phyloP scores from a whole-genome alignment of 2,113 vertebrate species.

The Protobothrops mucrosquamatus region DNA sequence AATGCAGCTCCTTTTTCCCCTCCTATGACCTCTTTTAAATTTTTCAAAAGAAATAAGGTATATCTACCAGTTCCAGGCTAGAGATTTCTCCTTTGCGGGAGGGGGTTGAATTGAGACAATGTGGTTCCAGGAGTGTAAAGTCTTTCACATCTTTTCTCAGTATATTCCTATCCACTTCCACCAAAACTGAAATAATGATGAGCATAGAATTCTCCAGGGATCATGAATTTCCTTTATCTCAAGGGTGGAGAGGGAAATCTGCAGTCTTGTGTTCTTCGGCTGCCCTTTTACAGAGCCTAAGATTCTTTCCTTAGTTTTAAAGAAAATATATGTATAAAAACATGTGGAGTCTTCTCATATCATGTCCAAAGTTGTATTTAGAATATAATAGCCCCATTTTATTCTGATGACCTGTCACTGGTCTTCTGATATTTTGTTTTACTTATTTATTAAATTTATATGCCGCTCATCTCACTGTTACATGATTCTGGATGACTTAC shows the following conservation, averaged over 20 bases:
- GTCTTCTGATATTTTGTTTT: too few relatives aligned
- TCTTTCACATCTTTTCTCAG: background rate
- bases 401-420: too few relatives aligned
- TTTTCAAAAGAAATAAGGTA: background rate
- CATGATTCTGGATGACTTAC: too few relatives aligned
- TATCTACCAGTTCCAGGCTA: background rate
- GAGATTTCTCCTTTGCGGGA: background rate
- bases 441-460: too few relatives aligned
- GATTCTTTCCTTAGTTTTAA: background rate
- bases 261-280: background rate
- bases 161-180: background rate
- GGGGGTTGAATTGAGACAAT: background rate
- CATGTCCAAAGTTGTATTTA: background rate
- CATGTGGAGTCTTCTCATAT: background rate
- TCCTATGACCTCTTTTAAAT: background rate
- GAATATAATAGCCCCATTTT: background rate
- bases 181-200: background rate
- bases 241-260: background rate
- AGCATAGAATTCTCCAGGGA: background rate
- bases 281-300: background rate
- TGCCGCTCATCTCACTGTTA: too few relatives aligned
- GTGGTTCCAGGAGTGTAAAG: background rate
- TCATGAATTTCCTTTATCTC: background rate
- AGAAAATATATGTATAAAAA: background rate
- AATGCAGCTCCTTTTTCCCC: background rate